Percentiles rank a stretch among this genome's conserved stretches.
These are phyloP conservation scores for Epizoanthus ramosus DNA, from an alignment of 92 coral and sea anemone species.

Conservation along the genomic window DNA sequence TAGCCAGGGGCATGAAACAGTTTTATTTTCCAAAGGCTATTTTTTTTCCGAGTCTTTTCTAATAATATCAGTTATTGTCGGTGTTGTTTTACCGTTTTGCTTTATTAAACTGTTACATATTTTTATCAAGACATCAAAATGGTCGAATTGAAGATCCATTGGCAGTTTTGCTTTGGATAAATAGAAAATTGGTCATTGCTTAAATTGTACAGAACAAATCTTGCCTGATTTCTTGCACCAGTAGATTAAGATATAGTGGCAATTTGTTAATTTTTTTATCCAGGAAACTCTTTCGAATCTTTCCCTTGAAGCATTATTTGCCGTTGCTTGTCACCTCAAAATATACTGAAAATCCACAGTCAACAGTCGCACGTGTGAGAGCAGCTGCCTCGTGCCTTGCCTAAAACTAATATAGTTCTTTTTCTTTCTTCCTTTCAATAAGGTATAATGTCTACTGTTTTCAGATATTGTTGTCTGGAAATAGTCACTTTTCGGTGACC, in stretches of 20 bases:
- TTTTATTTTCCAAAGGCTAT: too few species aligned
- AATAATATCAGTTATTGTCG: too few species aligned
- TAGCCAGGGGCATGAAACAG: too few species aligned
- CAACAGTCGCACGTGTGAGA: constrained; percentile 31
- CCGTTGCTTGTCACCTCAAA: constrained; percentile 27
- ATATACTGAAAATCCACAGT: not conserved
- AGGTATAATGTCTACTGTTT: not conserved
- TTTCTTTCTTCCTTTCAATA: constrained; percentile 1
- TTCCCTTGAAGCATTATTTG: constrained; percentile 26
- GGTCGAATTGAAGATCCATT: too few species aligned
- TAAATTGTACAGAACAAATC: constrained; percentile 3
- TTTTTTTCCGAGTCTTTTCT: too few species aligned
- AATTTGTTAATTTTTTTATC: constrained; percentile 41
- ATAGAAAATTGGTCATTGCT: too few species aligned
- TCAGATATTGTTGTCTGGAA: not conserved
- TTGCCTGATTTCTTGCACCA: not conserved
- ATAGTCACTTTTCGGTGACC: not conserved
- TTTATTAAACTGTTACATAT: too few species aligned
- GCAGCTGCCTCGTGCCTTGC: constrained; percentile 3
- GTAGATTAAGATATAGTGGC: constrained; percentile 45
- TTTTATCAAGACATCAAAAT: too few species aligned
- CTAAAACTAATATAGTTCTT: constrained; percentile 13
- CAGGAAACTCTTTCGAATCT: constrained; percentile 31
- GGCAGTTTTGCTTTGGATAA: too few species aligned
- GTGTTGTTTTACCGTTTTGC: too few species aligned